Base-by-base conservation (phyloP, 1,140 invertebrate genomes). In the Batillaria attramentaria region DNA sequence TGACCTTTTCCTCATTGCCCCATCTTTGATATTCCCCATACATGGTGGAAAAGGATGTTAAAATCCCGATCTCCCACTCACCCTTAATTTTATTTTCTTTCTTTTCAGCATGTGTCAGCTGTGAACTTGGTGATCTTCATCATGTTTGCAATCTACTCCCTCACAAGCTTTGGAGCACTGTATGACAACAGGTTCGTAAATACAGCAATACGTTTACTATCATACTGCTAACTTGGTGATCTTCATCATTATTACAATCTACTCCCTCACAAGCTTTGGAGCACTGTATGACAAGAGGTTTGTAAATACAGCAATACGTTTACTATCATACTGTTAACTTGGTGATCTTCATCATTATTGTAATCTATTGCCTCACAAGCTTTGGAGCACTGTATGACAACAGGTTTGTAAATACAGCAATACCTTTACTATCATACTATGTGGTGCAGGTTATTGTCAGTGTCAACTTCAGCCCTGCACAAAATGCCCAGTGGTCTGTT, bases 341-440 rank as follows among this genome's bases (percentile, higher is more conserved):
- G 5, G 18, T 77, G 37, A 57, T 74, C 28, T 81, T 72, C 76
- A 80, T 86, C 31, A 62, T 77, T 13, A 82, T 73, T 60, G 83
- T 81, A 35, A 66, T 83, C 31, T 83, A 72, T 46, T 82, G 83
- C 54, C 75, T 83, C 28, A 82, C 70, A 37, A 79, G 57, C 20
- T 86, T 87, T 85, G 87, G 87, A 28, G 62, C 72, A 18, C 57
- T 87, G 35, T 86, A 82, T 84, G 87, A 88, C 74, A 82, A 83
- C 50, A 88, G 82, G 85, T 86, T 69, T 79, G 82, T 77, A 42
- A n/a, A n/a, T n/a, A n/a, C n/a, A n/a, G n/a, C 28, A 20, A 39
- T 4, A 50, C 10, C 33, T 69, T 77, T n/a, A 24, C 5, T 24
- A 33, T 43, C 18, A 33, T n/a, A 24, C 82, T 33, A 66, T 75